A percentile compares a stretch with the other conserved stretches of the same genome.
These are phyloP conservation scores for Lacerta agilis DNA, from an alignment of 2,797 vertebrate species.

Conservation along the genomic window DNA sequence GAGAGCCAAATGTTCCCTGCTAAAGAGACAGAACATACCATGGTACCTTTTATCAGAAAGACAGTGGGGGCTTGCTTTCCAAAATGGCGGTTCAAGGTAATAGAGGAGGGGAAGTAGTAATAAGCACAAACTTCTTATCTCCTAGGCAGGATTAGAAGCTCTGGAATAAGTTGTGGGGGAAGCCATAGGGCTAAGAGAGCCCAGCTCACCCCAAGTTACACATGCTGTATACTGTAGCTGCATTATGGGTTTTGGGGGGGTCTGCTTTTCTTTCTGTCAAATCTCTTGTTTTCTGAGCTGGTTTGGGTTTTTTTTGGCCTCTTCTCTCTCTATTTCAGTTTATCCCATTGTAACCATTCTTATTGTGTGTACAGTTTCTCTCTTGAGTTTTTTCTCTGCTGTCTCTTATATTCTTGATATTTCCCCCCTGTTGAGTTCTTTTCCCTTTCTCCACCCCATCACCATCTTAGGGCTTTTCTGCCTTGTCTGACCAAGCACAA, in stretches of 20 bases:
- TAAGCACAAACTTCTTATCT: constrained; percentile 16
- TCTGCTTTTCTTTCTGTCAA: neutral
- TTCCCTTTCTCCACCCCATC: neutral
- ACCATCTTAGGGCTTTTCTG: neutral
- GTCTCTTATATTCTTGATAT: neutral
- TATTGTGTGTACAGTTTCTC: neutral
- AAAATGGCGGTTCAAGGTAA: neutral
- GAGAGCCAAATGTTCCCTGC: too few relatives aligned
- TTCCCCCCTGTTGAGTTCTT: neutral
- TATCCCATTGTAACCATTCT: too few relatives aligned
- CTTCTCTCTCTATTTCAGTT: neutral
- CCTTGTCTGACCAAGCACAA: neutral
- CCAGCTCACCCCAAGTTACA: neutral
- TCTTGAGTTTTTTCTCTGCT: neutral
- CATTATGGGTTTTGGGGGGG: neutral
- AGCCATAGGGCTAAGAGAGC: neutral
- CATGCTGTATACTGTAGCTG: neutral
- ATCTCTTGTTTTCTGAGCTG: neutral
- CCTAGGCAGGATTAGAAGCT: neutral
- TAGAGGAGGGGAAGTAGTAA: neutral
- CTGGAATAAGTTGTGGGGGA: neutral
- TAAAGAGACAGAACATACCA: neutral
- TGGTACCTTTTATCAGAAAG: neutral
- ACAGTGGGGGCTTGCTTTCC: neutral
- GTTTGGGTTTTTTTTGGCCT: neutral